A percentile compares a stretch with the other conserved stretches of the same genome.
These are phyloP conservation scores for Pardosa pseudoannulata DNA, from an alignment of 2,888 invertebrate species.

Conservation along the genomic window DNA sequence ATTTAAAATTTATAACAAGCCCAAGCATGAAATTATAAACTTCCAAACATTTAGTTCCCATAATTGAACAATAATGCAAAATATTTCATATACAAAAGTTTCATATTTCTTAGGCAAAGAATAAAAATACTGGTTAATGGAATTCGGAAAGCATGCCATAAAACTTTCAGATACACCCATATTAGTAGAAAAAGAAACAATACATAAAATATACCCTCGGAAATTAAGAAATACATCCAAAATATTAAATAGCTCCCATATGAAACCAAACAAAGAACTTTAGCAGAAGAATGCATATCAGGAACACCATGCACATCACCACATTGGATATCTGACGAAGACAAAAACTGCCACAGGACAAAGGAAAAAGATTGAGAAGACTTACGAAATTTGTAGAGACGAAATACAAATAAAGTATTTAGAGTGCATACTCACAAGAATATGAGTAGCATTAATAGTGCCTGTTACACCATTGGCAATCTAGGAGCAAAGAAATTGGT, in stretches of 20 bases:
- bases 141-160: background rate
- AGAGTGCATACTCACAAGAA: conserved; percentile 70
- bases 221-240: background rate
- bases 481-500: conserved; percentile 61
- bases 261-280: background rate
- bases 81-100: no score
- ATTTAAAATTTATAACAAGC: no score
- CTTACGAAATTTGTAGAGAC: background rate
- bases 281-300: background rate
- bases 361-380: background rate
- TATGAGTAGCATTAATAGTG: conserved; percentile 69
- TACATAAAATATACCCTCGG: background rate
- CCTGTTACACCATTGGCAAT: conserved; percentile 58
- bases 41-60: no score
- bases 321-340: background rate
- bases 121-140: no score
- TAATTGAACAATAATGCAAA: no score
- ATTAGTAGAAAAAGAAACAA: background rate
- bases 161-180: background rate
- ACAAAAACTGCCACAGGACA: background rate
- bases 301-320: conserved; percentile 1
- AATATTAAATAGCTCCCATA: background rate
- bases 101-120: no score
- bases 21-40: no score
- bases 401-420: conserved; percentile 24